phyloP scores from a whole-genome alignment of 2,888 invertebrate genomes.

The Lasioglossum oenotherae region DNA sequence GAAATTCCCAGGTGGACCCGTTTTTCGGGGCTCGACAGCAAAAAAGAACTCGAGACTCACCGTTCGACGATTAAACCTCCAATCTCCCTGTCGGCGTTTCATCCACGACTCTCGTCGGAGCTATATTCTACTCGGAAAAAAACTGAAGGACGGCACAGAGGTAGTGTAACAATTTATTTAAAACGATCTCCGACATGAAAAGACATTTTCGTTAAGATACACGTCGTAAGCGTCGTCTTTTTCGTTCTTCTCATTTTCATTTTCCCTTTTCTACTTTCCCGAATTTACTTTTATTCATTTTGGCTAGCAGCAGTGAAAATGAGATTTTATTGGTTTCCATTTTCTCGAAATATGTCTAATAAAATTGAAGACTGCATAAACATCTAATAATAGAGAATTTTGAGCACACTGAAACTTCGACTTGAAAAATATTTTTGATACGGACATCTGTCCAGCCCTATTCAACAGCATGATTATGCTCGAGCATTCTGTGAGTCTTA shows the following conservation, averaged over 20 bases:
- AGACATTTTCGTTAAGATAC: too few species aligned
- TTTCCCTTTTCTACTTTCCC: too few species aligned
- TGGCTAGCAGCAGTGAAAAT: too few species aligned
- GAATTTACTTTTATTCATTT: too few species aligned
- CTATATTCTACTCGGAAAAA: constrained; percentile 24
- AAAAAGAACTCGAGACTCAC: constrained; percentile 71
- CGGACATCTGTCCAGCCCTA: neutral
- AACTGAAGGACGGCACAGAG: neutral
- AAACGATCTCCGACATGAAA: neutral
- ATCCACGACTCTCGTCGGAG: constrained; percentile 3
- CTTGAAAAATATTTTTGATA: neutral
- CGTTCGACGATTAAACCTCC: constrained; percentile 71
- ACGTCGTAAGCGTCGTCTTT: too few species aligned
- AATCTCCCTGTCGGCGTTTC: neutral
- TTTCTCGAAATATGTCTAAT: too few species aligned
- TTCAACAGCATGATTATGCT: neutral
- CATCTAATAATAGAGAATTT: neutral
- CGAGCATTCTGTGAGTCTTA: neutral
- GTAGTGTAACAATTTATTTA: neutral
- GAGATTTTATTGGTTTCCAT: too few species aligned
- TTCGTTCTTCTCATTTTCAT: too few species aligned
- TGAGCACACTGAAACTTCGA: too few species aligned
- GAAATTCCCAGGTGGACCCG: constrained; percentile 73
- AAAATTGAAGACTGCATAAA: too few species aligned
- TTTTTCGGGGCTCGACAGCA: constrained; percentile 9